phyloP scores from a whole-genome alignment of 1,140 invertebrate genomes.

The Octopus bimaculoides region DNA sequence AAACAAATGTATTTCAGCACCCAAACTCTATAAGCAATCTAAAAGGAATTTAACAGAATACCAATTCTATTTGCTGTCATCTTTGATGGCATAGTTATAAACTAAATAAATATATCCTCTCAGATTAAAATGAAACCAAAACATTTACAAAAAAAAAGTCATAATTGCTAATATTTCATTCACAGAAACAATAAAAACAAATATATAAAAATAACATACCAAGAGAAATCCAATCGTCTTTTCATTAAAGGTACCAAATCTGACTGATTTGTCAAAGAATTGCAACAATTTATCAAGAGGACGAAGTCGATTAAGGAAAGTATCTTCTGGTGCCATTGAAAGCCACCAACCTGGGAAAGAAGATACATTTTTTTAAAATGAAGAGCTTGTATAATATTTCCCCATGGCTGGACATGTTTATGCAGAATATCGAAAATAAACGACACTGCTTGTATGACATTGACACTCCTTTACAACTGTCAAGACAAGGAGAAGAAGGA shows the following conservation, averaged over 20 bases:
- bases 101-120: no score
- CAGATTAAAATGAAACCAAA: not conserved
- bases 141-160: not conserved
- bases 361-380: not conserved
- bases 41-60: not conserved
- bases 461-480: no score
- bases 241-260: slow-evolving; percentile 42
- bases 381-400: no score
- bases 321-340: slow-evolving; percentile 47
- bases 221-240: slow-evolving; percentile 49
- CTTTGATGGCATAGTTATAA: no score
- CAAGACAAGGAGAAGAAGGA: no score
- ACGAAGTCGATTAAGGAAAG: slow-evolving; percentile 46
- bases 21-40: no score
- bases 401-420: no score
- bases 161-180: not conserved
- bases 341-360: slow-evolving; percentile 52
- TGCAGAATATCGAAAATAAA: no score
- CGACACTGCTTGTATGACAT: no score
- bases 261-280: slow-evolving; percentile 37
- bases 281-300: slow-evolving; percentile 43
- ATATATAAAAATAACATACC: slow-evolving; percentile 25
- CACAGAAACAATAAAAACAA: not conserved
- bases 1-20: no score
- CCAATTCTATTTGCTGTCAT: no score